These are phyloP conservation scores for Tetranychus urticae DNA, from an alignment of 1,140 invertebrate species.

Conservation along the genomic window DNA sequence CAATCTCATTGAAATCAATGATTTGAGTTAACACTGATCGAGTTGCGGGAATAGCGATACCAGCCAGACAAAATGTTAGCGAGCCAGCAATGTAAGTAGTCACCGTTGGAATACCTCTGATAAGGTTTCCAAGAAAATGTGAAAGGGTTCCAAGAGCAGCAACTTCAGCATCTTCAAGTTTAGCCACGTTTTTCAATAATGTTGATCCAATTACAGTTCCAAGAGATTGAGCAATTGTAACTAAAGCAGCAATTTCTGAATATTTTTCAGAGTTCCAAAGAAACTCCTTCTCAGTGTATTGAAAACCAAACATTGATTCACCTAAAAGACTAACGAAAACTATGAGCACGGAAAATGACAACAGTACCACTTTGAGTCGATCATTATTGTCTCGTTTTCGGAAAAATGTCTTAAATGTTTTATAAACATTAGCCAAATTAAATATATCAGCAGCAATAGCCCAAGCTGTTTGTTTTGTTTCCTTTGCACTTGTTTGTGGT, in stretches of 20 bases:
- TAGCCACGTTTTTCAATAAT: not conserved
- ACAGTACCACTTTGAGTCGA: not conserved
- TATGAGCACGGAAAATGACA: not conserved
- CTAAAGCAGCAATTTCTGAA: not conserved
- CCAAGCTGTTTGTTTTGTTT: not conserved
- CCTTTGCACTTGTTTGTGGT: too few relatives aligned
- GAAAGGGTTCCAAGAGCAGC: constrained; percentile 2
- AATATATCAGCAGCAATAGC: constrained; percentile 1
- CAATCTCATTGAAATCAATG: constrained; percentile 2
- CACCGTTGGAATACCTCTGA: not conserved
- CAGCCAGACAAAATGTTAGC: not conserved
- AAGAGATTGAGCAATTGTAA: not conserved
- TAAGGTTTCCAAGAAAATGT: not conserved
- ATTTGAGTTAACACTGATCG: constrained; percentile 5
- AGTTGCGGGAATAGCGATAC: not conserved
- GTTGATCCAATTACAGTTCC: not conserved
- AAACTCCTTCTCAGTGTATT: constrained; percentile 4
- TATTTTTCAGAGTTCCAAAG: constrained; percentile 4
- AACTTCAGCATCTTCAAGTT: not conserved
- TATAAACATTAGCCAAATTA: constrained; percentile 2
- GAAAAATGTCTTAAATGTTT: not conserved
- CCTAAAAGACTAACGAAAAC: constrained; percentile 1
- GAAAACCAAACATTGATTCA: constrained; percentile 1
- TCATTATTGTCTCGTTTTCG: not conserved
- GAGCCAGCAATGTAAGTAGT: not conserved